Evolutionary conservation across 2,888 invertebrate species (phyloP).

Genomic region (Drosophila kuntzei): DNA sequence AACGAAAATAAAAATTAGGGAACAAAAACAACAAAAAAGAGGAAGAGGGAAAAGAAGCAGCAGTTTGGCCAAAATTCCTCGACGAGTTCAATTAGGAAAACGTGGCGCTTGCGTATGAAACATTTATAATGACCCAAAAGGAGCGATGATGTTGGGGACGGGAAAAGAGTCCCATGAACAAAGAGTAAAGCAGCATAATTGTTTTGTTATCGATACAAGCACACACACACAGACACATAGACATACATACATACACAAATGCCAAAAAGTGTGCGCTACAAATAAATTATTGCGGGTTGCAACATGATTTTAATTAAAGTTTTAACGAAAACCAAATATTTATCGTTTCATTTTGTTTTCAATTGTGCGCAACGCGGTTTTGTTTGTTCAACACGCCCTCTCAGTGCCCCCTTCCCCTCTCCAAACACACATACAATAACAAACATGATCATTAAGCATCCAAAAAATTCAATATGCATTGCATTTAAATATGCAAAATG

Average conservation of each 20-base stretch:
- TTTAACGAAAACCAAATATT: constrained; percentile 81
- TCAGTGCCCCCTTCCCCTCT: background rate
- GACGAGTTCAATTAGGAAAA: constrained; percentile 68
- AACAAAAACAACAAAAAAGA: background rate
- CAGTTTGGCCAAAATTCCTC: constrained; percentile 43
- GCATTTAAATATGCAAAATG: constrained; percentile 71
- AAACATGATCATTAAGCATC: constrained; percentile 71
- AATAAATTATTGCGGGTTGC: constrained; percentile 77
- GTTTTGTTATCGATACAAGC: constrained; percentile 71
- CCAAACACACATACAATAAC: constrained; percentile 13
- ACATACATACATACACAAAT: constrained; percentile 4
- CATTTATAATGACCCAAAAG: constrained; percentile 63
- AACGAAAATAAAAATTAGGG: constrained; percentile 2
- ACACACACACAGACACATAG: constrained; percentile 10
- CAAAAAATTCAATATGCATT: constrained; percentile 72
- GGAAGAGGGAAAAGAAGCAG: constrained; percentile 1
- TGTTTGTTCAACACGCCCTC: constrained; percentile 35
- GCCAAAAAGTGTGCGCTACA: constrained; percentile 55
- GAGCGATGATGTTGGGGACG: background rate
- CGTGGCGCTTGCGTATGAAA: constrained; percentile 49
- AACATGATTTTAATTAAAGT: constrained; percentile 80
- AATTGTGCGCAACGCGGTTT: constrained; percentile 71
- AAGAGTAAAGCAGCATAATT: constrained; percentile 70
- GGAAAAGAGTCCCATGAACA: constrained; percentile 41
- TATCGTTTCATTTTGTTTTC: constrained; percentile 80